Conservation (phyloP, 1,140 invertebrate genomes). For the Drosophila nikananu region DNA sequence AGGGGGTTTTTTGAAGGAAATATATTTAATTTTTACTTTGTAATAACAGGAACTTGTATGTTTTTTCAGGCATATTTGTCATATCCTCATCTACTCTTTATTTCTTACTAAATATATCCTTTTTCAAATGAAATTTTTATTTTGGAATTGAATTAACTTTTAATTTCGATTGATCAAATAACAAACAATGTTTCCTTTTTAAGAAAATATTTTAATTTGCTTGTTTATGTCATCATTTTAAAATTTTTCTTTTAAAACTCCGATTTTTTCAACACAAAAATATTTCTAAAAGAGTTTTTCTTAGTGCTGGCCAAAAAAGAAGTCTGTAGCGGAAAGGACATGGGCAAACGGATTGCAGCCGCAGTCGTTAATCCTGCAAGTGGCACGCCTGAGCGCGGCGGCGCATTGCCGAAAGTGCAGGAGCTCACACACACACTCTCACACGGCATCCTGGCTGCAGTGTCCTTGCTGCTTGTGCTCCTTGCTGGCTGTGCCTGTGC, state of each 20-base stretch:
- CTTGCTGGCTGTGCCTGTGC: conserved; percentile 2
- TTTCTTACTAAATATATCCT: too few species aligned
- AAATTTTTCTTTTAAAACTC: neutral
- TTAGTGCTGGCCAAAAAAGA: neutral
- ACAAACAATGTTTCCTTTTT: too few species aligned
- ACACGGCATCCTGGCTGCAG: conserved; percentile 34
- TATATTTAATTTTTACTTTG: neutral
- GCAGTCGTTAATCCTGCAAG: conserved; percentile 79
- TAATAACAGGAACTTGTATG: neutral
- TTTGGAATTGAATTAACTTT: too few species aligned
- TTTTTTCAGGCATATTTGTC: neutral
- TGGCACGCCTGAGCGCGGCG: conserved; percentile 79
- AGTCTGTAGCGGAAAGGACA: conserved; percentile 43
- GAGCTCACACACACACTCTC: neutral
- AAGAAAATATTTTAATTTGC: too few species aligned
- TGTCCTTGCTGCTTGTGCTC: conserved; percentile 48
- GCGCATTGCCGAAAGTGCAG: conserved; percentile 79
- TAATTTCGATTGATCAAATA: too few species aligned
- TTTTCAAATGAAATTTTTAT: too few species aligned
- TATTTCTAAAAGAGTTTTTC: neutral
- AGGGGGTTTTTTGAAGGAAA: neutral
- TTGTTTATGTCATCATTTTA: too few species aligned
- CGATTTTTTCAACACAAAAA: neutral
- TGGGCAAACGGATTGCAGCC: conserved; percentile 74
- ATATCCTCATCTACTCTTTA: too few species aligned